Conservation (phyloP, 2,797 vertebrate genomes). For the Knipowitschia caucasica region DNA sequence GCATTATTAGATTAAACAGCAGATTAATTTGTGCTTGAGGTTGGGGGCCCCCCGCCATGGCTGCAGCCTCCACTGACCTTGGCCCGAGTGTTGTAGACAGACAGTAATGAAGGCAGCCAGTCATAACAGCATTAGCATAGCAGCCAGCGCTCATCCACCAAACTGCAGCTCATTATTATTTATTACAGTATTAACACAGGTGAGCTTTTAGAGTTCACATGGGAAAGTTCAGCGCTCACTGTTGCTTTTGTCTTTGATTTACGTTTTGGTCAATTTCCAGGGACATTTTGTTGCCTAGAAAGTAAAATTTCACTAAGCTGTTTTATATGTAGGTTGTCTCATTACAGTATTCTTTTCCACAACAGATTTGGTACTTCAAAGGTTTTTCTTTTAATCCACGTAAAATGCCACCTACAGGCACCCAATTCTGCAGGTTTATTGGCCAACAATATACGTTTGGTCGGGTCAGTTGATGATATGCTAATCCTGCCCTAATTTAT, state of each 20-base stretch:
- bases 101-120: constrained; percentile 72
- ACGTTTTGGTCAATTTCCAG: background rate
- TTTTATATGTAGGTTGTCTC: background rate
- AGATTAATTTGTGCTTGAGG: constrained; percentile 72
- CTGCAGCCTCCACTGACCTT: constrained; percentile 68
- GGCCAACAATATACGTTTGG: background rate
- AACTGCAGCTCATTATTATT: constrained; percentile 66
- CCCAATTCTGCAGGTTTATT: background rate
- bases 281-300: background rate
- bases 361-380: background rate
- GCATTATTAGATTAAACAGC: constrained; percentile 78
- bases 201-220: constrained; percentile 52
- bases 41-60: constrained; percentile 64
- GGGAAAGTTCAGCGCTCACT: constrained; percentile 38
- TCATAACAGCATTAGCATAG: constrained; percentile 72
- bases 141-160: constrained; percentile 29
- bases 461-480: background rate
- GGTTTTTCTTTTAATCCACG: background rate
- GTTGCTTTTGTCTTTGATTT: background rate
- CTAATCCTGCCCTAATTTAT: background rate
- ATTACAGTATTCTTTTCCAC: background rate
- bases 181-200: constrained; percentile 63
- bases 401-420: background rate
- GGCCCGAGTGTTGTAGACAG: constrained; percentile 67
- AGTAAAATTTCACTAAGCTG: background rate